phyloP scores from a whole-genome alignment of 2,113 vertebrate genomes.

The Sminthopsis crassicaudata region DNA sequence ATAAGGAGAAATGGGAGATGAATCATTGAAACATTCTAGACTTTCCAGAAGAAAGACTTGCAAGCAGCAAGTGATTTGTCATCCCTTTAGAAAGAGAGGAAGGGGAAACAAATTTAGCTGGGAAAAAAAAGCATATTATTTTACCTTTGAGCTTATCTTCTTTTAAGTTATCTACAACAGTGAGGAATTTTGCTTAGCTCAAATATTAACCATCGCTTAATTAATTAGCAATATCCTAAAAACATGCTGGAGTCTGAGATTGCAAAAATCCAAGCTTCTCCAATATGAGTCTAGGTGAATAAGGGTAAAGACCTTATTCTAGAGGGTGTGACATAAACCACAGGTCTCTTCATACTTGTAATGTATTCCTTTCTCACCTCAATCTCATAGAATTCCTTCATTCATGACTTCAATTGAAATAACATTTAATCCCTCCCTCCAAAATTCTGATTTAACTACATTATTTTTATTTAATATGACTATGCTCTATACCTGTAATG shows the following conservation, averaged over 20 bases:
- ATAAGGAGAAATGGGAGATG: neutral
- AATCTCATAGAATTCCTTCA: neutral
- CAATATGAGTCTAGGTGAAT: neutral
- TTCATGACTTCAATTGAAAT: neutral
- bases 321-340: neutral
- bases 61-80: neutral
- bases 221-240: conserved; percentile 54
- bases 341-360: neutral
- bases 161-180: conserved; percentile 32
- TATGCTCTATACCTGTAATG: neutral
- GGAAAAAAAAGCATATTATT: neutral
- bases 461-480: neutral
- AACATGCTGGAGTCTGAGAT: conserved; percentile 54
- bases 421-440: neutral
- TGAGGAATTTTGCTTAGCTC: conserved; percentile 51
- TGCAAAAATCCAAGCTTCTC: conserved; percentile 17
- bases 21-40: neutral
- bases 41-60: neutral
- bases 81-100: neutral
- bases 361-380: neutral
- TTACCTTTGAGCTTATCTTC: neutral
- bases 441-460: neutral
- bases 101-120: too few relatives aligned
- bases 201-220: conserved; percentile 62
- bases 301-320: neutral